Evolutionary conservation across 2,888 invertebrate species (phyloP), one percentile per base, ranked within the genome.

Genomic region (Adelphocoris suturalis): DNA sequence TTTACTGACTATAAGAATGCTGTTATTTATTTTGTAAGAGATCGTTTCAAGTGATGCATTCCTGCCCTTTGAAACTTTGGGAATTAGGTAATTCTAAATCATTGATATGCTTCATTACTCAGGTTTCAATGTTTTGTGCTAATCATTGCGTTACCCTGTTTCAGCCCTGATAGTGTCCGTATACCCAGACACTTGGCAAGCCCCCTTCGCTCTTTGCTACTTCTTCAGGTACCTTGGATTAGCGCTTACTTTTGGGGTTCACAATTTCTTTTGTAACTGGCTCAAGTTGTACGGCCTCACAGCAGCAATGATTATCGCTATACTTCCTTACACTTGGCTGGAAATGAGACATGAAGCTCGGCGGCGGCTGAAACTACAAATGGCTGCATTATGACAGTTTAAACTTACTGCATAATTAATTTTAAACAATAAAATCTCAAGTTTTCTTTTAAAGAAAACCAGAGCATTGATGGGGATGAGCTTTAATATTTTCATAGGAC

Each of bases 171-270:
- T 92, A 37, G 91, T 92, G 52, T 91, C 92, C 11, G 86, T 91
- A 19, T 93, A 94, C 89, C 94, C 94, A 11, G 92, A 92, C 90
- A 92, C 93, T 61, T 94, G 94, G 94, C 93, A 94, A 90, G 93
- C 93, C 16, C 94, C 94, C 1, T 92, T 94, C 86, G 93, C 94
- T 11, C 93, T 93, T 48, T 93, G 93, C 85, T 93, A 93, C 84
- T 94, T 95, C 90, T 93, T 95, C 91, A 95, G 95, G 0, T 95
- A 95, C 89, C 93, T 95, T 92, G 95, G 95, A 0, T 93, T 95
- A 47, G 94, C 95, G 0, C 92, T 95, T 61, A 94, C 95, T 0
- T 94, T 95, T 0, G 94, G 95, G 1, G 94, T 95, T 3, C 95
- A 95, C n/a, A 94, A 95, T 0, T 92, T 95, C 27, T 94, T 95